Percentiles rank a stretch among this genome's conserved stretches.
Conservation (phyloP, 2,113 vertebrate species). For the Neolamprologus devosi region DNA sequence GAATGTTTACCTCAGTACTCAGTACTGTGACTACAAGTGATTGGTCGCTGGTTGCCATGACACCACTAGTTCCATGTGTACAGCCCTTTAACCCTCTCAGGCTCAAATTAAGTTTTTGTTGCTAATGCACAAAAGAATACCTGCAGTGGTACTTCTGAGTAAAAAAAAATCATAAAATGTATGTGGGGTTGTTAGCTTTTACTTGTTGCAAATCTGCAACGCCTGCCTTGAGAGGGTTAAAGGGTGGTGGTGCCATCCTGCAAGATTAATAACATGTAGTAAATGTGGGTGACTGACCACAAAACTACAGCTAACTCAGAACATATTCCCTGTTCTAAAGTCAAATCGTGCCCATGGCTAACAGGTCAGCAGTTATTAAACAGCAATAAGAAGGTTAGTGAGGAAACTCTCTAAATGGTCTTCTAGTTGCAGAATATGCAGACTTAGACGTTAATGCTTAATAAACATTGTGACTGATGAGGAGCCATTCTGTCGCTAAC, state of each 20-base stretch:
- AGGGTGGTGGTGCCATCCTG: neutral
- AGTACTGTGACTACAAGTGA: neutral
- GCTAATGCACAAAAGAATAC: neutral
- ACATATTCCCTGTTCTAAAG: neutral
- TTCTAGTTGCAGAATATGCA: neutral
- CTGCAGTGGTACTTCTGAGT: neutral
- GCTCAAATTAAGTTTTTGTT: neutral
- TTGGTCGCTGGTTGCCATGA: neutral
- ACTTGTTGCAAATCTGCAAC: neutral
- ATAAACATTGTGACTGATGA: neutral
- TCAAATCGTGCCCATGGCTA: neutral
- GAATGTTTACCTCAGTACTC: neutral
- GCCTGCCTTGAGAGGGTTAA: neutral
- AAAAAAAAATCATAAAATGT: neutral
- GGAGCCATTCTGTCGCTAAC: neutral
- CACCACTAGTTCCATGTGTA: neutral
- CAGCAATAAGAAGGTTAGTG: neutral
- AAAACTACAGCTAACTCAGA: neutral
- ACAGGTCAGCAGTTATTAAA: neutral
- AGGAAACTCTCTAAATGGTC: neutral
- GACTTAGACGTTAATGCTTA: neutral
- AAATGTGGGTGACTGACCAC: neutral
- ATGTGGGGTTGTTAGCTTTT: neutral
- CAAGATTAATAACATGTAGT: neutral
- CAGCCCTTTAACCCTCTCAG: neutral